Evolutionary conservation across 2,797 vertebrate genomes (phyloP), one percentile per base, ranked within the genome.

Genomic region (Orestias chungarensis): DNA sequence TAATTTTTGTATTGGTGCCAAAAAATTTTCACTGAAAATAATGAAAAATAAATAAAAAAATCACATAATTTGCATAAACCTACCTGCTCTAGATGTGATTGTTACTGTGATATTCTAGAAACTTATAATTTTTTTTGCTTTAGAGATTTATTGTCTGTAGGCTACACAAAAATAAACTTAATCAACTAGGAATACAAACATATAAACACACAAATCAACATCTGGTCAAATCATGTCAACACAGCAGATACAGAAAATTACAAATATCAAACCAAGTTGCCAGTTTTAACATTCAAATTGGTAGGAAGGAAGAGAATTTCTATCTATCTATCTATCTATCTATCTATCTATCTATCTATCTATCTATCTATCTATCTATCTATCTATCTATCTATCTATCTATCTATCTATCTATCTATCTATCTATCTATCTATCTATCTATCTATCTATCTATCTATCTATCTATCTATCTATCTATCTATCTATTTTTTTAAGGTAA

Each of bases 141-240:
- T 17, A 17, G 52, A 70, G 61, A 75, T 79, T 74, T 70, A 69
- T 47, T 6, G 20, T 66, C 20, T 27, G n/a, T n/a, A n/a, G n/a
- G n/a, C n/a, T n/a, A n/a, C n/a, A 90, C 89, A 74, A 78, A 82
- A 79, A 59, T 68, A 76, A 54, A 20, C 72, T 68, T 69, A 76
- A 83, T 88, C 80, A 82, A 70, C 62, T 64, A 69, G 82, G 78
- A 89, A 88, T 71, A 88, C 81, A 90, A 82, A 76, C 52, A 85
- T 86, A 88, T 66, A 57, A 88, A 86, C 84, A 87, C 59, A 80
- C 76, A 82, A 64, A 83, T 89, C 68, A 88, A 85, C 88, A 92
- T 89, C 86, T 59, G 47, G 78, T 75, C 81, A 11, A 10, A 83
- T 92, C 83, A 89, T 84, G 74, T 81, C 84, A 79, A 83, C 72